Base-by-base conservation (phyloP, 2,113 vertebrate genomes). In the Crotalus helleri region DNA sequence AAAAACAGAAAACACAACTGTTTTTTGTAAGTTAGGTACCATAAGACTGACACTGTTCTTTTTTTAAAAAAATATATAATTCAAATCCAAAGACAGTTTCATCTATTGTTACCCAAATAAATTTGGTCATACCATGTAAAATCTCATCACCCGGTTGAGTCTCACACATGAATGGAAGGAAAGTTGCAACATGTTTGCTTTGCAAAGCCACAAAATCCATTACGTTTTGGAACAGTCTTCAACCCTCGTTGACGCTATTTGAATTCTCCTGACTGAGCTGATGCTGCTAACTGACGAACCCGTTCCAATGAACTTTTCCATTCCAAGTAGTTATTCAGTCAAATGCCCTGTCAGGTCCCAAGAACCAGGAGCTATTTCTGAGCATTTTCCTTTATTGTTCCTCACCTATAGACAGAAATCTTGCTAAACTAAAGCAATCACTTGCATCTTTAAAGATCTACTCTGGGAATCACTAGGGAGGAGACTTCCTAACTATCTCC, bases 21-120 rank as follows among this genome's bases (percentile, higher is more conserved):
- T 24, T 89, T 90, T 95, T 91, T 87, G 24, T 94, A 94, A 91
- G 92, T 93, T 95, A 94, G 92, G 91, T 93, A 94, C 93, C 91
- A 92, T 91, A 94, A 94, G 91, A 58, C 53, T 85, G 91, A 49
- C 29, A n/a, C 64, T 93, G 51, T 90, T 39, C 15, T 33, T 17
- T 33, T 17, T 94, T 94, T 26, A 46, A 46, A 46, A 5, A 46
- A 3, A 44, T 44, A 44, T 44, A 44, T 11, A 61, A 69, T 33
- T 12, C 11, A 15, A 69, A 74, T n/a, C 64, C 69, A 74, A 74
- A 74, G n/a, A 33, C 5, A 0, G 64, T 33, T 74, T 33, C 69
- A 74, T 33, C 69, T 74, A 17, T 33, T 6, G 13, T 33, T 74
- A 13, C 15, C n/a, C 2, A 74, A 74, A 74, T 74, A 33, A 74